Evolutionary conservation across 2,888 invertebrate genomes (phyloP), one percentile per base, ranked within the genome.

Genomic region (Meghimatium bilineatum): DNA sequence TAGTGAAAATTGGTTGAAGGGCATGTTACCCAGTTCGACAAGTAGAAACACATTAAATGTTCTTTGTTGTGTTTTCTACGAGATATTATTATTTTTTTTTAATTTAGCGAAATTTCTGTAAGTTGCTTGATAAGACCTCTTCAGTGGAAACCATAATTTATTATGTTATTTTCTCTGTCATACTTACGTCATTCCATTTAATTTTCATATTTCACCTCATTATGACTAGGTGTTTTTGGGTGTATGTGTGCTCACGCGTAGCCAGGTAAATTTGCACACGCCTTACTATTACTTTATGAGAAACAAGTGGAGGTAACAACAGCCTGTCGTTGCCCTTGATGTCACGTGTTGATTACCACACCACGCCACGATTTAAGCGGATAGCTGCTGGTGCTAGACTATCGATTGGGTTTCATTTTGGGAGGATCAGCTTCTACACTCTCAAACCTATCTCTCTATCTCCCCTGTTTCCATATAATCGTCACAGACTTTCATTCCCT

Each of bases 301-400:
- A 32, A 32, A 66, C 29, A 32, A 66, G 32, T 32, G 66, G 32
- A 66, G 20, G 32, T 32, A 66, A 66, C 66, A 10, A 66, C 66
- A 32, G n/a, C 63, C 26, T 63, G n/a, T 8, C 26, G 14, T 29
- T 32, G 32, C 66, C 66, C 32, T 29, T 66, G 66, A 66, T 32
- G 66, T 66, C 12, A 32, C 66, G 14, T 32, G 66, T n/a, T 56
- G n/a, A 32, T 66, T 66, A 32, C 29, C 66, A 66, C 66, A 66
- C 66, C 66, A 32, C 32, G 66, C 32, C 66, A 66, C 29, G 8
- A 12, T 66, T 32, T 66, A 29, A 32, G 66, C 66, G 17, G 32
- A 66, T 32, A 32, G 32, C 32, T 66, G 29, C 66, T 66, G 32
- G 66, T 66, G 66, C 66, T 66, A 66, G 66, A 66, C 66, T 66